Evolutionary conservation across 2,113 vertebrate genomes (phyloP).

Genomic region (Ophiodon elongatus): DNA sequence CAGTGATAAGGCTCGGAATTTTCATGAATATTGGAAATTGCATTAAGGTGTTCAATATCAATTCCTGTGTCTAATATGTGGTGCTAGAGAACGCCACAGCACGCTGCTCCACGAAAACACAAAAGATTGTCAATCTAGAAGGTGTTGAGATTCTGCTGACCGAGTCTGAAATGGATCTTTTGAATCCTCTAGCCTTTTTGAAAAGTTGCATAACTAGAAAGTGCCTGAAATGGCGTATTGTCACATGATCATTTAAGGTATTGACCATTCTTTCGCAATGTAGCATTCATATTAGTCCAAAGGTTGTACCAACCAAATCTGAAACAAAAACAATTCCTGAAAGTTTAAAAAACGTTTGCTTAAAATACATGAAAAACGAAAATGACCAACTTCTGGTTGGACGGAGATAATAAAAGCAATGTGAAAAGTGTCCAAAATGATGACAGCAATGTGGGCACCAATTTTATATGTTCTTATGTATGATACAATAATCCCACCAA

Average conservation of each 20-base stretch:
- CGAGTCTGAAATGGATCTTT: neutral
- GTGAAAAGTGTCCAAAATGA: neutral
- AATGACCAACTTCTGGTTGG: neutral
- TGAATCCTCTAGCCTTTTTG: neutral
- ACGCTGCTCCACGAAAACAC: neutral
- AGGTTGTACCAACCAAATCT: neutral
- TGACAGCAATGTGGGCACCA: too few species aligned
- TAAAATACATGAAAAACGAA: neutral
- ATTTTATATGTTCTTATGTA: neutral
- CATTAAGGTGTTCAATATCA: too few species aligned
- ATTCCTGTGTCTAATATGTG: neutral
- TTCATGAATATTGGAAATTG: too few species aligned
- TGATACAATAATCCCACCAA: neutral
- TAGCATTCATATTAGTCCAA: neutral
- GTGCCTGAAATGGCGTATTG: neutral
- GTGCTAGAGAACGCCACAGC: neutral
- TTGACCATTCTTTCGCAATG: neutral
- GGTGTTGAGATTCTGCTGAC: neutral
- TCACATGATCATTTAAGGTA: neutral
- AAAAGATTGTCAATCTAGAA: neutral
- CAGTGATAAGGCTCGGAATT: too few species aligned
- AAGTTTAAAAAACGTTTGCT: neutral
- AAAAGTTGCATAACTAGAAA: neutral
- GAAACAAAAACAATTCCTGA: neutral
- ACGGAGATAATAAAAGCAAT: neutral